These are phyloP conservation scores for Endomychus coccineus DNA, from an alignment of 2,888 invertebrate genomes.

Conservation along the genomic window DNA sequence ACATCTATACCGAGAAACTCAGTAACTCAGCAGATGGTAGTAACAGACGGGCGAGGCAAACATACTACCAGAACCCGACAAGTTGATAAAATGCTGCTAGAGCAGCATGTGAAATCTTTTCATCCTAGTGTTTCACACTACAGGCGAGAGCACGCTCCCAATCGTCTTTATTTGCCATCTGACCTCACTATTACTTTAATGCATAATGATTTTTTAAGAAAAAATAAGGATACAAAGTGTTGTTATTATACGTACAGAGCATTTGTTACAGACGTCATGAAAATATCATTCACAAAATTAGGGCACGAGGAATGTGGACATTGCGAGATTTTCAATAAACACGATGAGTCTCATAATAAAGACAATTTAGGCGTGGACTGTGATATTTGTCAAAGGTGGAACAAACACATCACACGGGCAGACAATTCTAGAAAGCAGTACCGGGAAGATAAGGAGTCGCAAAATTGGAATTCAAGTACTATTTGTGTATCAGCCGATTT, in stretches of 20 bases:
- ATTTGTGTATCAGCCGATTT: constrained; percentile 4
- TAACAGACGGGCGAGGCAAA: too few relatives aligned
- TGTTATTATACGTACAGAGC: constrained; percentile 9
- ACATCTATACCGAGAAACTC: neutral
- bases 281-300: constrained; percentile 11
- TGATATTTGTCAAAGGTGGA: constrained; percentile 4
- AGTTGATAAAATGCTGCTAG: neutral
- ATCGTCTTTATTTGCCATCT: constrained; percentile 9
- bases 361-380: neutral
- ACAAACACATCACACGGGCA: neutral
- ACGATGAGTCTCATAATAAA: constrained; percentile 3
- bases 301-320: constrained; percentile 8
- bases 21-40: too few relatives aligned
- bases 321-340: constrained; percentile 5
- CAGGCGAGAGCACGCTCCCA: constrained; percentile 9
- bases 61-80: too few relatives aligned
- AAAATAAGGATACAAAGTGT: neutral
- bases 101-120: constrained; percentile 7
- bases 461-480: neutral
- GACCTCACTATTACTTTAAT: constrained; percentile 7
- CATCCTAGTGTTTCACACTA: constrained; percentile 10
- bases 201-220: constrained; percentile 10
- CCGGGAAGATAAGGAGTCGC: neutral
- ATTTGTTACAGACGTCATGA: constrained; percentile 4
- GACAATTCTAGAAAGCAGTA: neutral